Conservation (phyloP, 2,888 invertebrate genomes). For the Fragum sueziense region DNA sequence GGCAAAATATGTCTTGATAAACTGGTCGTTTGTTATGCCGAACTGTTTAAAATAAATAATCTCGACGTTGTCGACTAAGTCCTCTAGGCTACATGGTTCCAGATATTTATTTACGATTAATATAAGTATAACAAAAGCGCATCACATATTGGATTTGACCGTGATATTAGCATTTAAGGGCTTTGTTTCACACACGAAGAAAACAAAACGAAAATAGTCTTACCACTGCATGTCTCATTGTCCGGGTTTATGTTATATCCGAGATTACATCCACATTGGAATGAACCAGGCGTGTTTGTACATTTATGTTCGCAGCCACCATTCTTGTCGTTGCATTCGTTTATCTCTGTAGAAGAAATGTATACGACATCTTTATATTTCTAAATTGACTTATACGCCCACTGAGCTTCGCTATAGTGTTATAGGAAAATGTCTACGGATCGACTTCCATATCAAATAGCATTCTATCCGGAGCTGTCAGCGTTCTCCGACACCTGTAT, state of each 20-base stretch:
- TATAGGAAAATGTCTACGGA: too few relatives aligned
- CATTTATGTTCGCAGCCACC: constrained; percentile 36
- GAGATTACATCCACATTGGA: constrained; percentile 28
- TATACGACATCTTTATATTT: too few relatives aligned
- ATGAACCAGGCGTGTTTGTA: constrained; percentile 26
- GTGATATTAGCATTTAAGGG: not conserved
- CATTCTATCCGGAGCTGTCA: too few relatives aligned
- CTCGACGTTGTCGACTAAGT: too few relatives aligned
- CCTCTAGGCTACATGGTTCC: not conserved
- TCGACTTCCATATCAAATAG: too few relatives aligned
- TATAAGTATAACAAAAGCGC: not conserved
- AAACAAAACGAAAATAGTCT: not conserved
- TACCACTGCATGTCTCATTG: not conserved
- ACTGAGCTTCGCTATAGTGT: too few relatives aligned
- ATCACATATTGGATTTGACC: not conserved
- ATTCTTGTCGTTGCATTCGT: constrained; percentile 30
- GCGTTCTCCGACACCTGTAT: too few relatives aligned
- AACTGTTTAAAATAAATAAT: not conserved
- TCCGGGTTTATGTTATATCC: constrained; percentile 27
- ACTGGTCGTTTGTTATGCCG: not conserved
- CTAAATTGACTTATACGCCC: too few relatives aligned
- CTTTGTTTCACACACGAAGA: too few relatives aligned
- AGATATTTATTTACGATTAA: not conserved
- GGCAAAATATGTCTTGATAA: too few relatives aligned
- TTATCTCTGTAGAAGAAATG: constrained; percentile 38